phyloP scores from a whole-genome alignment of 2,888 invertebrate genomes.

The Zhuqinia jingwanae region DNA sequence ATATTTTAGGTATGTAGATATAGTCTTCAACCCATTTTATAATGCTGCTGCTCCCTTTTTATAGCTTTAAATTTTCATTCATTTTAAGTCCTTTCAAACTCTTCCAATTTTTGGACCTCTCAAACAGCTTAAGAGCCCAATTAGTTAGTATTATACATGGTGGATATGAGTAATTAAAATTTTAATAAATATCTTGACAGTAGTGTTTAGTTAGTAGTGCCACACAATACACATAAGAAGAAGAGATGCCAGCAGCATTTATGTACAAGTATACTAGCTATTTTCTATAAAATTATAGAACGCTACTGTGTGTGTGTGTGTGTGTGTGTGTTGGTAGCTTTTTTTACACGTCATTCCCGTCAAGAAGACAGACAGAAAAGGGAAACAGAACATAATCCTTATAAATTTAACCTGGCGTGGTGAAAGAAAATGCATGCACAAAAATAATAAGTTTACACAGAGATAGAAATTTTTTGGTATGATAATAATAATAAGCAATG shows the following conservation, averaged over 20 bases:
- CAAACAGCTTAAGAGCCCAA: slow-evolving; percentile 68
- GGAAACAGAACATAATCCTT: slow-evolving; percentile 69
- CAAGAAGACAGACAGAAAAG: not conserved
- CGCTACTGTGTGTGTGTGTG: too few species aligned
- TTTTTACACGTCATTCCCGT: not conserved
- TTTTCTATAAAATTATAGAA: too few species aligned
- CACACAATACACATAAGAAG: too few species aligned
- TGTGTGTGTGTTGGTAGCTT: too few species aligned
- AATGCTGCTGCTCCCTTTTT: slow-evolving; percentile 27
- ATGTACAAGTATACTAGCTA: not conserved
- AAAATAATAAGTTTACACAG: slow-evolving; percentile 32
- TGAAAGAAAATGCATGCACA: slow-evolving; percentile 1
- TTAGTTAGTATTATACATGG: slow-evolving; percentile 73
- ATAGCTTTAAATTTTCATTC: slow-evolving; percentile 62
- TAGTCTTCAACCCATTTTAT: slow-evolving; percentile 3
- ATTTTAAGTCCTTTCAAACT: slow-evolving; percentile 47
- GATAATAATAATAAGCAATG: not conserved
- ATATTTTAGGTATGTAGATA: too few species aligned
- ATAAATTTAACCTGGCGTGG: slow-evolving; percentile 65
- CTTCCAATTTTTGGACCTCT: slow-evolving; percentile 59
- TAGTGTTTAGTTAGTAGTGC: slow-evolving; percentile 15
- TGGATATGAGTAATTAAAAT: slow-evolving; percentile 75
- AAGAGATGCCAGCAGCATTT: not conserved
- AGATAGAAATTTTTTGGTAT: not conserved
- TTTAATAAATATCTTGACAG: slow-evolving; percentile 76